Base-by-base conservation (phyloP, 2,113 vertebrate species). In the Anser brachyrhynchus region DNA sequence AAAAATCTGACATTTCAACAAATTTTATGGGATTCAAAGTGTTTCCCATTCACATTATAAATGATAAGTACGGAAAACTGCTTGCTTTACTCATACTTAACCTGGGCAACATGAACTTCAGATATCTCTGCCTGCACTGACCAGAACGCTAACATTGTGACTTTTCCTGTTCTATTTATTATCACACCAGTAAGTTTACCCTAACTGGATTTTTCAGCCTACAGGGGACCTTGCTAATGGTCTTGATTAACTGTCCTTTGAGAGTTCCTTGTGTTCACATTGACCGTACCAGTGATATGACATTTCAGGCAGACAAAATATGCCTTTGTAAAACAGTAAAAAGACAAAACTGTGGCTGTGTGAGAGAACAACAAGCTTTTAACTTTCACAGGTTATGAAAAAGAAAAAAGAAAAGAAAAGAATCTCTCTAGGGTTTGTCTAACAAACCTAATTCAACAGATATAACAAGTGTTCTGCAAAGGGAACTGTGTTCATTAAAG, bases 391-490 rank as follows among this genome's bases (percentile, higher is more conserved):
- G 84, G 57, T 54, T 77, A 75, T 49, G 41, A 61, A 49, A 58
- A 51, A 17, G 7, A 61, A 54, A 67, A 39, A 21, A 71, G 69
- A 74, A 28, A 16, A 39, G 13, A 35, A 62, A 2, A 52, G 55
- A 52, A 6, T 4, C 39, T 81, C 70, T 79, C 52, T 41, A 39
- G 44, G 54, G 5, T 85, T 94, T 43, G 19, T 72, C 84, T 94
- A 87, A 96, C 44, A 84, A 96, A 92, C 70, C 44, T 87, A 84
- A 92, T 90, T 90, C 69, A 93, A 86, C 54, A 94, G 76, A 83
- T 49, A 78, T 84, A 94, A 39, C 9, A 73, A 89, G 72, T 11
- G 15, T 54, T 75, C 41, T 39, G 19, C n/a, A 20, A 77, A 65
- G 52, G 74, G 79, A 76, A 58, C 21, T 62, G 73, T 49, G 12